Percentiles rank a stretch among this genome's conserved stretches.
Conservation (phyloP, 2,113 vertebrate genomes). For the Hemicordylus capensis region DNA sequence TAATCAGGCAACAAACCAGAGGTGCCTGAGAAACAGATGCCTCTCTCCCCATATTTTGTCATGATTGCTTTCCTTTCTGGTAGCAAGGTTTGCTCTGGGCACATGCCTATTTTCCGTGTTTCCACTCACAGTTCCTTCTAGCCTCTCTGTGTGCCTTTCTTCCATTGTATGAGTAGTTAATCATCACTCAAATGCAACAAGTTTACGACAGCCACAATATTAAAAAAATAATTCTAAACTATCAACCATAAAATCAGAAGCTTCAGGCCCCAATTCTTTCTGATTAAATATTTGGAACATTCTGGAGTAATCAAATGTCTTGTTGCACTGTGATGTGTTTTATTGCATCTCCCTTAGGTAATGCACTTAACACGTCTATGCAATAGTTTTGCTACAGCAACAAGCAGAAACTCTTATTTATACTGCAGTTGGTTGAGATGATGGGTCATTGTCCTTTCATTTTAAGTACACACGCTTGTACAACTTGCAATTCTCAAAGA, state of each 20-base stretch:
- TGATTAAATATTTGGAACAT: constrained; percentile 50
- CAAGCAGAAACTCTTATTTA: background rate
- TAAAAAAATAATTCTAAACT: constrained; percentile 52
- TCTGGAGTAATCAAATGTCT: background rate
- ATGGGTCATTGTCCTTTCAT: background rate
- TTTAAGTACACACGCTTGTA: background rate
- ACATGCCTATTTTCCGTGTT: constrained; percentile 12
- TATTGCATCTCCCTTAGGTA: background rate
- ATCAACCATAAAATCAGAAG: constrained; percentile 40
- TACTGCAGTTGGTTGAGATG: background rate
- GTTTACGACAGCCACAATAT: constrained; percentile 50
- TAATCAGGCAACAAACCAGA: background rate
- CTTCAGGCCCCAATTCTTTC: constrained; percentile 32
- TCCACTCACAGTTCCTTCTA: constrained; percentile 24
- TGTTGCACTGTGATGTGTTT: background rate
- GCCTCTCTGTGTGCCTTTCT: constrained; percentile 26
- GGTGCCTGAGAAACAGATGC: background rate
- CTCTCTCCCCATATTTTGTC: rapidly evolving
- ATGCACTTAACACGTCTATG: background rate
- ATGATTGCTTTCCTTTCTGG: background rate
- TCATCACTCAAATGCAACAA: constrained; percentile 42
- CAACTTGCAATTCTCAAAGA: background rate
- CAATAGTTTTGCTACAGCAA: background rate
- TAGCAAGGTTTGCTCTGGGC: background rate
- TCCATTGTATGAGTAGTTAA: constrained; percentile 39